Evolutionary conservation across 2,113 vertebrate species (phyloP), one percentile per base, ranked within the genome.

Genomic region (Paramormyrops kingsleyae): DNA sequence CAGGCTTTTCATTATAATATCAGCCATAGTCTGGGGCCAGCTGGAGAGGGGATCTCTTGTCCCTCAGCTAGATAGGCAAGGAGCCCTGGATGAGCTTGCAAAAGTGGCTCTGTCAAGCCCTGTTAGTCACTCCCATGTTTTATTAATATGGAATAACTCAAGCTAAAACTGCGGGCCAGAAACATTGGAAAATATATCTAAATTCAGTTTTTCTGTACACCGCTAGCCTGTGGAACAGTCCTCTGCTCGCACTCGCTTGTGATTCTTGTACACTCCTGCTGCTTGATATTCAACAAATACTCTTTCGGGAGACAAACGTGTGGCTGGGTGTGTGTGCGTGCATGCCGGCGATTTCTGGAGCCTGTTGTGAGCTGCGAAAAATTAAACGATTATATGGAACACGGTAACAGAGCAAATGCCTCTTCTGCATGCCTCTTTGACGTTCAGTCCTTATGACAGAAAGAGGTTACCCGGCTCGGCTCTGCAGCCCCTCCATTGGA

Each of bases 381-480:
- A 66, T 53, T 13, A 13, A 88, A 31, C 17, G n/a, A 74, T 70
- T 88, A 88, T 50, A 31, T 49, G 31, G 87, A 74, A 21, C 27
- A 1, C 7, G 62, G 74, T 17, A 31, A 12, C 19, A 31, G 24
- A 44, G 24, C 12, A 21, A 47, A 44, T 15, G 42, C 24, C 39
- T 47, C n/a, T 17, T 70, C 66, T 39, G 44, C 9, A 88, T 10
- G 10, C 10, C 53, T 62, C 46, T 85, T 84, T 90, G 87, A 88
- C 90, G n/a, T 77, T 87, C 44, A 66, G 31, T 44, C 31, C 74
- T 17, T 66, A 66, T 83, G 87, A 42, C 90, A 88, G 90, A 88
- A 90, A 88, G 87, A 66, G 52, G 90, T 88, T 88, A 84, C 24
- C 39, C 35, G 0, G 42, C 53, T 49, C 17, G 77, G 17, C 13